phyloP scores from a whole-genome alignment of 2,113 vertebrate genomes.

The Hippocampus zosterae region DNA sequence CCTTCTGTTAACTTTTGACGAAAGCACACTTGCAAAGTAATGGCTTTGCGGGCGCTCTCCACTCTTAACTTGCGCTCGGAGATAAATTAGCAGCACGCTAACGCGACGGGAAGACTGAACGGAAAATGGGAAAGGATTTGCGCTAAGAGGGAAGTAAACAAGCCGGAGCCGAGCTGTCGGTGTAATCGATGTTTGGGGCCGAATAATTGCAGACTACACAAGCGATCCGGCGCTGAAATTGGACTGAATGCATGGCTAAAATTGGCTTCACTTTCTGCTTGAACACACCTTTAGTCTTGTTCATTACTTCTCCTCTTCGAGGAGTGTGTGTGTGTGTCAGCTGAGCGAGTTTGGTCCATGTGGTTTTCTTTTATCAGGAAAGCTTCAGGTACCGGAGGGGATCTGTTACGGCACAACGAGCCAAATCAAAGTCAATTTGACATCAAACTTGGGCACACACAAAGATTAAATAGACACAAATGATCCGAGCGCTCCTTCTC shows the following conservation, averaged over 20 bases:
- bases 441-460: slow-evolving; percentile 30
- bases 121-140: not conserved
- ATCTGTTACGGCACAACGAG: slow-evolving; percentile 29
- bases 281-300: slow-evolving; percentile 6
- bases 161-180: slow-evolving; percentile 6
- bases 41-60: not conserved
- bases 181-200: slow-evolving; percentile 8
- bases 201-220: slow-evolving; percentile 9
- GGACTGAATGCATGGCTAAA: slow-evolving; percentile 9
- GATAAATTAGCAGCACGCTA: slow-evolving; percentile 7
- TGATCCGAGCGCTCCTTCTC: slow-evolving; percentile 41
- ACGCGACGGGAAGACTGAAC: not conserved
- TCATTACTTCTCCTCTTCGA: not conserved
- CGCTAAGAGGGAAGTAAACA: slow-evolving; percentile 8
- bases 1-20: slow-evolving; percentile 6
- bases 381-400: slow-evolving; percentile 30
- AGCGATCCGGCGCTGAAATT: slow-evolving; percentile 6
- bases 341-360: slow-evolving; percentile 4
- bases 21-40: not conserved
- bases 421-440: slow-evolving; percentile 34
- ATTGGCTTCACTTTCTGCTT: slow-evolving; percentile 8
- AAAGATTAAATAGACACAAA: slow-evolving; percentile 36
- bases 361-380: slow-evolving; percentile 33
- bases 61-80: slow-evolving; percentile 4
- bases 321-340: no score